Base-by-base conservation (phyloP, 2,888 invertebrate species). In the Trachelus iudaicus region DNA sequence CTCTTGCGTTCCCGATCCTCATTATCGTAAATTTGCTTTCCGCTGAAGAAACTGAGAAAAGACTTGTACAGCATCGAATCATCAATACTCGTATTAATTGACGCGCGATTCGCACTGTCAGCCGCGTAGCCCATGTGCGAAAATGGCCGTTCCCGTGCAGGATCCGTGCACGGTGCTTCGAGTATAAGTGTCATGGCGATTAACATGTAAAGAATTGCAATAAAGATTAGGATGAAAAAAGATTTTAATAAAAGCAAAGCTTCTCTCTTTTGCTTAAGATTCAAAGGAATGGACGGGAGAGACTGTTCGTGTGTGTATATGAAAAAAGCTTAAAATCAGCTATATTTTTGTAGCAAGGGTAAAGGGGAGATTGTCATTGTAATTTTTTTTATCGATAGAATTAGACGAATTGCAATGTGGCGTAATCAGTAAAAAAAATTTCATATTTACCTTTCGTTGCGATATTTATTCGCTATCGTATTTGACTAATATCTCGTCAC, bases 91-190 rank as follows among this genome's bases (percentile, higher is more conserved):
- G 9, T 9, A 23, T 23, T 9, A 6, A 23, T 56, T 31, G 12
- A 34, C 9, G 31, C 71, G 12, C 12, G 31, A 71, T 6, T 15
- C 71, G 33, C 31, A 31, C 33, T 71, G 56, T 56, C 9, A 56
- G 23, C 56, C 56, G 9, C 23, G 56, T 56, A 56, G 23, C 23
- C 56, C 56, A 56, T 23, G 31, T 34, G 31, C 75, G 56, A 71
- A 69, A 74, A 75, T 68, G 75, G 37, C 69, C 75, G 40, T 75
- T 75, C 78, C 75, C 75, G 75, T 56, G 75, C 75, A 56, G 68
- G 69, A 77, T 77, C 74, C 33, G 31, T 71, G 34, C n/a, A 69
- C 1, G 34, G 23, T 9, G 56, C 23, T 23, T 56, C 23, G 56
- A 23, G 56, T 56, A 23, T 9, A 56, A 56, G 56, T 56, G 23